Conservation (phyloP, 2,797 vertebrate genomes). For the Sebastes baramenuke region DNA sequence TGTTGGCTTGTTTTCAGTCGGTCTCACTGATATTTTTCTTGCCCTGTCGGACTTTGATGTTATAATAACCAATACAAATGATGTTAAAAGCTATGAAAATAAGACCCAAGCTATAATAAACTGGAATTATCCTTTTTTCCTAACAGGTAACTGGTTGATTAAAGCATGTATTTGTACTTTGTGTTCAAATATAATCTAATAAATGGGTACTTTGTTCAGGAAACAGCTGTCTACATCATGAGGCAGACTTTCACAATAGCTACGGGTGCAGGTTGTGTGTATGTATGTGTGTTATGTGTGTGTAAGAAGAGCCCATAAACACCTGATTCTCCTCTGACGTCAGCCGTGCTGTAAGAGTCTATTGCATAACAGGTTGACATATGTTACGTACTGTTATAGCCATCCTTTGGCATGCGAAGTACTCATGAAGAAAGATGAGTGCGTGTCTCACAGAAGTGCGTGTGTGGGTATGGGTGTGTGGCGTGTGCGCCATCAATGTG, state of each 20-base stretch:
- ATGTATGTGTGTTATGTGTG: constrained; percentile 9
- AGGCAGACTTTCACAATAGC: not conserved
- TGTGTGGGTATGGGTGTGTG: constrained; percentile 9
- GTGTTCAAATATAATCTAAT: not conserved
- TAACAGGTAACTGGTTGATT: not conserved
- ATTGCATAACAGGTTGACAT: constrained; percentile 41
- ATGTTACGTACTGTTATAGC: constrained; percentile 12
- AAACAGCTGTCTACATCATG: not conserved
- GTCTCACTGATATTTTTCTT: not conserved
- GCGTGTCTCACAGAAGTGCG: not conserved
- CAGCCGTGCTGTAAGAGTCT: not conserved
- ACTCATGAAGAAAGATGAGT: not conserved
- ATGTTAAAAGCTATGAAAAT: not conserved
- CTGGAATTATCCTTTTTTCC: not conserved
- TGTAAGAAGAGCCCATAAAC: constrained; percentile 10
- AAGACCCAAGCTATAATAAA: not conserved
- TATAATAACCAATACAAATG: not conserved
- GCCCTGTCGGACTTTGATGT: not conserved
- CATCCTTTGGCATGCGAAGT: constrained; percentile 12
- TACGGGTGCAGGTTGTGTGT: not conserved
- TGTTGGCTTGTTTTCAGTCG: not conserved
- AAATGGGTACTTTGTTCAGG: not conserved
- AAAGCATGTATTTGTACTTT: not conserved
- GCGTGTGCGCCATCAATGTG: not conserved
- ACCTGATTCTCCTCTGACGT: constrained; percentile 42